Base-by-base conservation (phyloP, 2,113 vertebrate genomes). In the Dasyornis broadbenti region DNA sequence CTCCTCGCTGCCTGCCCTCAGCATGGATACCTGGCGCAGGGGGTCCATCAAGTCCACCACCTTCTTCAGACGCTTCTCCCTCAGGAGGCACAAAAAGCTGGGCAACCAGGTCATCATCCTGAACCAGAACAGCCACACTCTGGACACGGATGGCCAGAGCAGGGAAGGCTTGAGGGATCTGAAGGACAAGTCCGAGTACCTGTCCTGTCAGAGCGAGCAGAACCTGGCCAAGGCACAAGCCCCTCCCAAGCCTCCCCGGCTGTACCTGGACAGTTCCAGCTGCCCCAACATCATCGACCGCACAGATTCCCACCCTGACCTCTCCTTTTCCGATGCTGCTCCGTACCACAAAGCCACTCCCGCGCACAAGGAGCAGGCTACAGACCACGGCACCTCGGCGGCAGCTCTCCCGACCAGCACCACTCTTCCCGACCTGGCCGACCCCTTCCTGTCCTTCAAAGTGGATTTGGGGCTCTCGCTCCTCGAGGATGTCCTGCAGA, bases 391-490 rank as follows among this genome's bases (percentile, higher is more conserved):
- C 79, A 69, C 79, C 72, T 88, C 90, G 13, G 84, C 69, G 91
- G 90, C 63, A 8, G 87, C 49, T 7, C 37, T 84, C 92, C 96
- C 82, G 19, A 87, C 50, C 1, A 63, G 86, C 84, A 82, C 93
- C 9, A 23, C 96, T 82, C 92, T 94, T 27, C 45, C 76, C 3
- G 98, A 98, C 80, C 95, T 91, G 54, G 76, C 92, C 7, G 98
- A 98, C 31, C 98, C 98, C 39, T 97, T 98, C 68, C 95, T 97
- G 68, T 98, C 98, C 90, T 97, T 97, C 94, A 95, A 97, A 70
- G 97, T 99, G 69, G 99, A 99, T 97, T 91, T 99, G 95, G 99
- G 99, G 64, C 98, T 99, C 13, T 99, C 99, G 0, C 99, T 99
- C 69, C 97, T 99, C 7, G 99, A 99, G 63, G 99, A 99, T 56